A percentile compares a stretch with the other conserved stretches of the same genome.
Evolutionary conservation across 2,888 invertebrate genomes (phyloP).

Genomic region (Petrophora chlorosata): DNA sequence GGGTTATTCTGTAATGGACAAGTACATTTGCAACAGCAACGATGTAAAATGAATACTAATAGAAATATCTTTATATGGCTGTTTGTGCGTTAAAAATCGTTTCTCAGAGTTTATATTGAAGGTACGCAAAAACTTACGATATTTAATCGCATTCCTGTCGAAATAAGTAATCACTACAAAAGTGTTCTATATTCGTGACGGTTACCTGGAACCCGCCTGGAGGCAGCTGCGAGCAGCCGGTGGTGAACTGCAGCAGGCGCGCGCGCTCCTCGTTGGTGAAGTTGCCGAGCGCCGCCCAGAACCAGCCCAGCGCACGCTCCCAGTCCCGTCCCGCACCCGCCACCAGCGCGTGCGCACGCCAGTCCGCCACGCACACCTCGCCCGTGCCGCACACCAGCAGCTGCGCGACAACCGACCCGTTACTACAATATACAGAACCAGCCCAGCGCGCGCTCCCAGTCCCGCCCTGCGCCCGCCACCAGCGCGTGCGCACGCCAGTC

Average conservation of each 20-base stretch:
- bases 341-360: slow-evolving; percentile 94
- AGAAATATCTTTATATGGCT: no score
- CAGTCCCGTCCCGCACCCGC: slow-evolving; percentile 93
- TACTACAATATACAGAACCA: no score
- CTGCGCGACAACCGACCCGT: no score
- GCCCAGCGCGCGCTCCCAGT: slow-evolving; percentile 93
- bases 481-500: slow-evolving; percentile 96
- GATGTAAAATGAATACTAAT: no score
- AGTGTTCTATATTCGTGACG: no score
- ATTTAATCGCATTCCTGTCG: no score
- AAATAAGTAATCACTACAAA: no score
- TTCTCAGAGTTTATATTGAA: no score
- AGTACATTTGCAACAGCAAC: no score
- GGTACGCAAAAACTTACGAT: no score
- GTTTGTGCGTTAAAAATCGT: no score
- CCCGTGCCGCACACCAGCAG: slow-evolving; percentile 96
- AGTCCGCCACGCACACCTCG: slow-evolving; percentile 95
- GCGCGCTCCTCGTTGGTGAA: slow-evolving; percentile 96
- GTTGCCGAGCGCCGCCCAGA: slow-evolving; percentile 88
- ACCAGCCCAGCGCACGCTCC: slow-evolving; percentile 87
- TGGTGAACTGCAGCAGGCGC: slow-evolving; percentile 94
- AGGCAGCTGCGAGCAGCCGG: slow-evolving; percentile 95
- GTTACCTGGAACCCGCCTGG: slow-evolving; percentile 90
- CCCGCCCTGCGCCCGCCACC: slow-evolving; percentile 90
- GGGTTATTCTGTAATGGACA: no score